phyloP scores from a whole-genome alignment of 1,140 invertebrate genomes.

The Euborellia annulipes region DNA sequence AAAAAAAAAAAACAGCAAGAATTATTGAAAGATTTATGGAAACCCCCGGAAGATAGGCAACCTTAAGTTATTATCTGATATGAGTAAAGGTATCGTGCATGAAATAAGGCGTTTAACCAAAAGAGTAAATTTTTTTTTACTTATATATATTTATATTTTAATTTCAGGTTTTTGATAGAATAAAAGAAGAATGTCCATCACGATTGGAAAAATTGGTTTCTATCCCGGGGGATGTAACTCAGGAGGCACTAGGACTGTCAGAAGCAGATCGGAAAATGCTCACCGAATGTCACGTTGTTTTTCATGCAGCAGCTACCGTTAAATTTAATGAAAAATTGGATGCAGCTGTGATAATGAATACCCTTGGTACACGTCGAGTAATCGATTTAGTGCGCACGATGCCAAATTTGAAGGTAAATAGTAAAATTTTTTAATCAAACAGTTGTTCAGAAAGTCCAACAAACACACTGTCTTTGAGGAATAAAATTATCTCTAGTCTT shows the following conservation, averaged over 20 bases:
- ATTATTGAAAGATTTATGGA: too few relatives aligned
- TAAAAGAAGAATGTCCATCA: conserved; percentile 20
- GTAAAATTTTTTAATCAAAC: too few relatives aligned
- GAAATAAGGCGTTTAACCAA: too few relatives aligned
- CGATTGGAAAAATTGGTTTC: conserved; percentile 33
- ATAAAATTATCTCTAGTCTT: neutral
- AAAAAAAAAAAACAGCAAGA: too few relatives aligned
- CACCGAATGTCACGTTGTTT: conserved; percentile 3
- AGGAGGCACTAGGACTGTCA: conserved; percentile 31
- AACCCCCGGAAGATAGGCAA: too few relatives aligned
- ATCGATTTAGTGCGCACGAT: conserved; percentile 27
- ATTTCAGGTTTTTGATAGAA: conserved; percentile 29
- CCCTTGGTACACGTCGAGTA: conserved; percentile 22
- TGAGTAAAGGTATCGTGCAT: too few relatives aligned
- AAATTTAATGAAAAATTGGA: conserved; percentile 22
- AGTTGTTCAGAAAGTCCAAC: too few relatives aligned
- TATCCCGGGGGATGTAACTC: conserved; percentile 42
- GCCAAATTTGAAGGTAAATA: conserved; percentile 28
- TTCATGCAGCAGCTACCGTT: conserved; percentile 10
- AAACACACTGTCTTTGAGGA: neutral
- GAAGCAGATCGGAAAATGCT: conserved; percentile 18
- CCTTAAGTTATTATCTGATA: too few relatives aligned
- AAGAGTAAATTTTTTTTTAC: too few relatives aligned
- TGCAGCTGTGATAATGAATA: conserved; percentile 23
- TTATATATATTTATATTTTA: too few relatives aligned